Evolutionary conservation across 1,140 invertebrate species (phyloP), one percentile per base, ranked within the genome.

Genomic region (Anadara kagoshimensis): DNA sequence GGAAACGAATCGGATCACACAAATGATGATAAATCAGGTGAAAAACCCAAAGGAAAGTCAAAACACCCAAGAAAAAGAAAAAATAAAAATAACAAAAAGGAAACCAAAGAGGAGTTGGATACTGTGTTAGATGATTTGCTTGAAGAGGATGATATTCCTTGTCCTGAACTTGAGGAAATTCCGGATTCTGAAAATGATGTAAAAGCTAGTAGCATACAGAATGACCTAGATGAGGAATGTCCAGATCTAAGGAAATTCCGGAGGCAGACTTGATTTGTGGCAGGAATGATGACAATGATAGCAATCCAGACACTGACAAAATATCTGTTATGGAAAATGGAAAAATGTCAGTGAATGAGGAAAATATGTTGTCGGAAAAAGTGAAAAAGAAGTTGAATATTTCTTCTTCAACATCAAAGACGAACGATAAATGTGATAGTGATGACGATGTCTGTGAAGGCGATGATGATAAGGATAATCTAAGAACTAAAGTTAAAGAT

Each of bases 381-480:
- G 69, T 41, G 64, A 69, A 73, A 74, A 66, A 63, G 57, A 44
- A 44, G 65, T 74, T n/a, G 59, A 72, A 69, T 62, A 65, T 61
- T 71, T 69, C 63, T 69, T 53, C 67, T 57, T 59, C 45, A 10
- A 24, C 56, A 20, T 44, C 24, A 29, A 51, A 71, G 24, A 14
- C 51, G 3, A 56, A 51, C 11, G 72, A 41, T 11, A 64, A 67
- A 11, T 69, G 62, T 62, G 66, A 63, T 65, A 62, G 57, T 45
- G 69, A 77, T 64, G 44, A 45, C 63, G 71, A 69, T 53, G 45
- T 63, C 3, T 51, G 58, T 69, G 61, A 67, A 43, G 58, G 16
- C 70, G 64, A 66, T 49, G 14, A 26, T 58, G 24, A 8, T 10
- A 41, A 16, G 16, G 41, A 26, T 5, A 16, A 47, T 26, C 14